A percentile compares a stretch with the other conserved stretches of the same genome.
These are phyloP conservation scores for Pollimyrus isidori DNA, from an alignment of 2,113 vertebrate genomes.

Conservation along the genomic window DNA sequence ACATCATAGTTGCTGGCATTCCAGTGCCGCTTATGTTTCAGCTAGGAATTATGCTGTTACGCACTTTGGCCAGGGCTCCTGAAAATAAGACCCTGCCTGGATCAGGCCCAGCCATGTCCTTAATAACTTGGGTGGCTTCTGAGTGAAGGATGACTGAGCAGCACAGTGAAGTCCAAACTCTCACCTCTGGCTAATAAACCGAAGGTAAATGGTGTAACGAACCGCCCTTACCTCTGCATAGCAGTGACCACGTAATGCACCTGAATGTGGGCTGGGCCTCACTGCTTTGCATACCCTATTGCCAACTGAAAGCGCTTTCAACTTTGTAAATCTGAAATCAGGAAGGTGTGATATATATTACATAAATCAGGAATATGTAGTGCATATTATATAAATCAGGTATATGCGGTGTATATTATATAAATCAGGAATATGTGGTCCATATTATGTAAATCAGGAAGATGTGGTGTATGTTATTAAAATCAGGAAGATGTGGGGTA, in stretches of 20 bases:
- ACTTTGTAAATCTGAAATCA: conserved; percentile 7
- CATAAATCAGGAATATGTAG: too few species aligned
- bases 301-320: not conserved
- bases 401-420: not conserved
- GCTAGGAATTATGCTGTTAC: not conserved
- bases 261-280: not conserved
- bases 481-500: too few species aligned
- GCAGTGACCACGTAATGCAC: not conserved
- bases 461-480: too few species aligned
- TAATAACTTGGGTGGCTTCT: not conserved
- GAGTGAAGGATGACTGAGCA: not conserved
- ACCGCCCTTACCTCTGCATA: not conserved
- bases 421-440: too few species aligned
- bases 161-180: not conserved
- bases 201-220: not conserved
- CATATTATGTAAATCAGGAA: too few species aligned
- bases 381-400: not conserved
- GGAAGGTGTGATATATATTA: not conserved
- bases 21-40: not conserved
- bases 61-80: not conserved
- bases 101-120: not conserved
- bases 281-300: not conserved
- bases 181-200: not conserved
- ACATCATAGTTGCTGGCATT: not conserved
- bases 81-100: not conserved